Conservation (phyloP, 2,888 invertebrate species). For the Drosophila neonasuta region DNA sequence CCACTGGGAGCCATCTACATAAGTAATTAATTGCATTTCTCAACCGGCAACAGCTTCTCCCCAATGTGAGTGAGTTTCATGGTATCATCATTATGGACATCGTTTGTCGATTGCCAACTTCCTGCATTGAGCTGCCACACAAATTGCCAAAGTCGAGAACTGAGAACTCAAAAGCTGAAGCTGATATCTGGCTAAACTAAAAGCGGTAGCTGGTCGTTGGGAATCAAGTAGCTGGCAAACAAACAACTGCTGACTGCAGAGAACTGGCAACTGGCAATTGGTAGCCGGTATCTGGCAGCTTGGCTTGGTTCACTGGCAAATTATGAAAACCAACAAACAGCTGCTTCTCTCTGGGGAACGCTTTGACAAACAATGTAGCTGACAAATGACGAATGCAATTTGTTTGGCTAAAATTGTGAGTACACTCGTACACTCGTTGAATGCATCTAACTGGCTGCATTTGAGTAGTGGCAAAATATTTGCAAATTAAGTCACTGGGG, state of each 20-base stretch:
- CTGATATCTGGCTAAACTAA: slow-evolving; percentile 5
- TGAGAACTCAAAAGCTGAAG: slow-evolving; percentile 5
- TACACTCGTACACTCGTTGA: slow-evolving; percentile 13
- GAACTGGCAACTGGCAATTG: slow-evolving; percentile 3
- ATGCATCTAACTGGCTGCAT: slow-evolving; percentile 16
- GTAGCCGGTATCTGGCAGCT: neutral
- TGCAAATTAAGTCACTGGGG: slow-evolving; percentile 72
- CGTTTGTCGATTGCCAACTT: slow-evolving; percentile 74
- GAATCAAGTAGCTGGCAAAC: slow-evolving; percentile 13
- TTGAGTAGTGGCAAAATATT: slow-evolving; percentile 62
- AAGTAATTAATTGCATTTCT: slow-evolving; percentile 73
- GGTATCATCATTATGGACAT: slow-evolving; percentile 50
- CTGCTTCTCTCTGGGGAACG: slow-evolving; percentile 27
- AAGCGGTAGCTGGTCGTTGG: neutral
- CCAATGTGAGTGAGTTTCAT: slow-evolving; percentile 28
- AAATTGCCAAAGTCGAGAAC: slow-evolving; percentile 47
- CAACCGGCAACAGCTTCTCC: slow-evolving; percentile 35
- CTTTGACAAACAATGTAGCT: slow-evolving; percentile 58
- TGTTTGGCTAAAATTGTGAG: slow-evolving; percentile 41
- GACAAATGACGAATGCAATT: slow-evolving; percentile 64
- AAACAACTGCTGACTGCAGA: neutral
- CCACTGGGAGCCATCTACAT: slow-evolving; percentile 59
- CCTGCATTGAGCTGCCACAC: slow-evolving; percentile 56
- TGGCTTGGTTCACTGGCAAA: slow-evolving; percentile 33
- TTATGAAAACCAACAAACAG: slow-evolving; percentile 50